Base-by-base conservation (phyloP, 2,797 vertebrate species). In the Anas bernieri region DNA sequence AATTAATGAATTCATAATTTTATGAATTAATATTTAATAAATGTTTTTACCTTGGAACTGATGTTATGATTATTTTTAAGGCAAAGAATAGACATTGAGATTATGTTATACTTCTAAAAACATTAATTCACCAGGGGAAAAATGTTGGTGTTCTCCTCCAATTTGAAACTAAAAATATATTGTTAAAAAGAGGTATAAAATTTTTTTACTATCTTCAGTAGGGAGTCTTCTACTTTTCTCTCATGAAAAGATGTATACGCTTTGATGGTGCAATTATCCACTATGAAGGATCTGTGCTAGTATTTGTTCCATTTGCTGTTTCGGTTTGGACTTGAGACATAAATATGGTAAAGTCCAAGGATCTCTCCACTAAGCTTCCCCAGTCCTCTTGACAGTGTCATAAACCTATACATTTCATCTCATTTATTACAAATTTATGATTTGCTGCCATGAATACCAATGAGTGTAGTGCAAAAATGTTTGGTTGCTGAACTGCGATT, bases 401-500 rank as follows among this genome's bases (percentile, higher is more conserved):
- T 63, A 90, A 77, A 41, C 48, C 56, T 94, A 70, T 83, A 50
- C 55, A 92, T 62, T 83, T 62, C 31, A 28, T 69, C 63, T 86
- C 37, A 77, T 93, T 90, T 83, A 69, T 93, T 90, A 94, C 85
- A 70, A 95, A 93, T 74, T 96, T 91, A 84, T 86, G 2, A 75
- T 81, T 84, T 93, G 8, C 39, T 91, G 52, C 45, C 63, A 63
- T 62, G n/a, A 89, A 95, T 69, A 74, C 33, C 50, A 63, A 73
- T 22, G n/a, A 28, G 59, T 70, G 26, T 58, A 55, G 10, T 41
- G 43, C 30, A 94, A 91, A 94, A 94, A 78, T 82, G 33, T 87
- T 94, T 96, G 77, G 88, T 62, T 70, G 26, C 45, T 90, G 85
- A 92, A 77, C 61, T 80, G 54, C 69, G 96, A 86, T 96, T 96